Evolutionary conservation across 2,113 vertebrate genomes (phyloP), one percentile per base, ranked within the genome.

Genomic region (Ceratotherium simum): DNA sequence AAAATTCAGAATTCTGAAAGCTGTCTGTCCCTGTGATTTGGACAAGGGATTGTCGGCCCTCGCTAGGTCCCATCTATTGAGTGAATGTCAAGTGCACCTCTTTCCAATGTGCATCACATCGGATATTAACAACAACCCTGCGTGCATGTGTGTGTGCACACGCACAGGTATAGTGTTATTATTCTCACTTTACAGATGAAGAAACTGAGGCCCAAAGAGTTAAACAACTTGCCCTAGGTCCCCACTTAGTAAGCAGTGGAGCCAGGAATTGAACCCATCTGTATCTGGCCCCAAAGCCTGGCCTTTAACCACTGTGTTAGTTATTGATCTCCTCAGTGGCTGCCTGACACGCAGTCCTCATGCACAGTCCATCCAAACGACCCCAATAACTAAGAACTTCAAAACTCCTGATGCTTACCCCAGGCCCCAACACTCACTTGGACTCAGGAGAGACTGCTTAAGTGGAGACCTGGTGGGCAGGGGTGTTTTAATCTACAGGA

Each of bases 151-250:
- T 36, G 23, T 23, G 16, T 6, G 7, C 2, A 20, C 11, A 16
- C 5, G 4, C 23, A 17, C 29, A 12, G 31, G 8, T 69, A 29
- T 31, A 21, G 17, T 27, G 13, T 27, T 83, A 73, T 42, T 78
- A 46, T 79, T 84, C n/a, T 46, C 39, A 72, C n/a, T 85, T 80
- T 70, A 51, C 33, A 82, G 81, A 96, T 65, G 60, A 83, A 82
- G 64, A 96, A 84, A 78, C 65, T 56, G 79, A 96, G 70, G 60
- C 56, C 84, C 33, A 21, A 84, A 92, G 56, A 58, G 60, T 86
- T 81, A 18, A 96, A 54, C 10, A 78, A 42, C 56, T 91, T 94
- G 73, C 17, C 13, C 9, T 62, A 29, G 27, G 62, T 79, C 17
- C 20, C 21, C 16, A 84, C 56, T 18, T 84, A 76, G n/a, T 84